A percentile compares a stretch with the other conserved stretches of the same genome.
Evolutionary conservation across 2,113 vertebrate species (phyloP).

Genomic region (Illadopsis cleaveri): DNA sequence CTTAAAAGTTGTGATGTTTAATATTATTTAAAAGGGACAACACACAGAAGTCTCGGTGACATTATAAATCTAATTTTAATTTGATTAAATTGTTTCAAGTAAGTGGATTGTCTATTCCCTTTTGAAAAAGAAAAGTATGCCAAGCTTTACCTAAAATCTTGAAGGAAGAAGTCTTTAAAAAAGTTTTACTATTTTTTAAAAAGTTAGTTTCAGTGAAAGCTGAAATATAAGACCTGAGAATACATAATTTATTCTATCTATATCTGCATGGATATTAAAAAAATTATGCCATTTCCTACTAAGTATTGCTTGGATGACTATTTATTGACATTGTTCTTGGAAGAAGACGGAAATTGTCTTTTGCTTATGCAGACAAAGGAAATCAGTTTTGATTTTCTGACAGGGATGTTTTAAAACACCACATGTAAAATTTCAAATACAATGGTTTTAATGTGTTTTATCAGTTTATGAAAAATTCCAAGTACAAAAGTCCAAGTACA

Average conservation of each 20-base stretch:
- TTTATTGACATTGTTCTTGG: not conserved
- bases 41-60: not conserved
- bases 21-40: not conserved
- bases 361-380: not conserved
- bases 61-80: not conserved
- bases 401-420: not conserved
- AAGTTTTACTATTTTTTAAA: not conserved
- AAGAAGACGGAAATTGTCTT: not conserved
- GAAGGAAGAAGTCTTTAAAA: not conserved
- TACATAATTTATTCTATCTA: not conserved
- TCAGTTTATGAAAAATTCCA: not conserved
- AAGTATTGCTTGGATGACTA: not conserved
- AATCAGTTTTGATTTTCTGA: not conserved
- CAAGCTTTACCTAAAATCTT: not conserved
- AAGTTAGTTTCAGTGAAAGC: not conserved
- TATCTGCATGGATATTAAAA: not conserved
- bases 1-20: not conserved
- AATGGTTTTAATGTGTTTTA: not conserved
- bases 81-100: not conserved
- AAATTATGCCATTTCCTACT: not conserved
- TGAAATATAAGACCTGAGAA: not conserved
- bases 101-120: not conserved
- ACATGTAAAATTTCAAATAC: not conserved
- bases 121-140: not conserved
- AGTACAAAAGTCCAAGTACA: not conserved